Evolutionary conservation across 2,113 vertebrate species (phyloP), one percentile per base, ranked within the genome.

Genomic region (Actenoides hombroni): DNA sequence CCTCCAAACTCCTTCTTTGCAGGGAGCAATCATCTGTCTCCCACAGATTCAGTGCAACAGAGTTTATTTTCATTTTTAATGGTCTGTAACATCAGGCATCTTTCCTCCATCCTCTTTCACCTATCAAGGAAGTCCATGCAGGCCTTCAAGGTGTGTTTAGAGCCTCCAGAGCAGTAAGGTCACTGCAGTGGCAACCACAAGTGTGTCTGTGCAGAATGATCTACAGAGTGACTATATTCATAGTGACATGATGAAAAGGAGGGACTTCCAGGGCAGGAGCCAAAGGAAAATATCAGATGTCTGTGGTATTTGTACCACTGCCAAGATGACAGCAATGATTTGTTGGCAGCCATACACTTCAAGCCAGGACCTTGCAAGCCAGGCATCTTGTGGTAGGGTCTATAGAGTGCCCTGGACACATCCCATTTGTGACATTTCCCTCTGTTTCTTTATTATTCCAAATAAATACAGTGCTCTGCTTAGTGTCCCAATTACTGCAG

Each of bases 301-400:
- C 80, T 96, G 61, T 26, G 65, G 80, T 49, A 5, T 78, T 91
- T 86, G 57, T 76, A 81, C 35, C 53, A 10, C 11, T 68, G 92
- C 93, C 88, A 94, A 84, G 86, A 81, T 65, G 68, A 71, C 85
- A 92, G 49, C 80, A 79, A 82, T 44, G 88, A 79, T 93, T 94
- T 96, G 33, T 75, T 93, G 86, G 95, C 90, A 92, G 56, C 69
- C 48, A 48, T 26, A 29, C 16, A 2, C 56, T 69, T 78, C 59
- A 31, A 93, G 42, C 33, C 67, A 83, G 79, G 63, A 77, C 82
- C 78, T 40, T 61, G 83, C 33, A 75, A 87, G 61, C 57, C 83
- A 92, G 17, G 17, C 65, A 60, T 33, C 83, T 77, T 37, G 28
- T 80, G 84, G 57, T 39, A 59, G 35, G 65, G 65, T 82, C 64